phyloP scores from a whole-genome alignment of 2,113 vertebrate species.

The Pogonocichla stellata region DNA sequence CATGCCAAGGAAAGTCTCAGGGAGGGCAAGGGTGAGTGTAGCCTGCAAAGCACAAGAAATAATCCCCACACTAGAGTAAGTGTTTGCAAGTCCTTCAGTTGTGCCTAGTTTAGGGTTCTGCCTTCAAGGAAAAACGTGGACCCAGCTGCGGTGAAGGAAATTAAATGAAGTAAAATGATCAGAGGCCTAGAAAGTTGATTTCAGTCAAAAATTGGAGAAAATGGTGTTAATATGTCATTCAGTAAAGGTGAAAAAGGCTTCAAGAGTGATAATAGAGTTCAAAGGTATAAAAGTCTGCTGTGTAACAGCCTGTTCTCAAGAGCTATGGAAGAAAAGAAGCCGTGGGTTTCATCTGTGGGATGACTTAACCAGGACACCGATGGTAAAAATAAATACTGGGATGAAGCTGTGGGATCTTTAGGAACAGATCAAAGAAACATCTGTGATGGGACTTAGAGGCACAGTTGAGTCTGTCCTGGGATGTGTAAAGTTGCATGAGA shows the following conservation, averaged over 20 bases:
- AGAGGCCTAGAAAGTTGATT: background rate
- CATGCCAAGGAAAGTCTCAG: accelerated
- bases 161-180: background rate
- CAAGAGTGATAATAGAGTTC: background rate
- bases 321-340: background rate
- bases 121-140: background rate
- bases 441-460: background rate
- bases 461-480: background rate
- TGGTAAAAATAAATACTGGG: background rate
- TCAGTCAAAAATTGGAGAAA: background rate
- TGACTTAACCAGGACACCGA: background rate
- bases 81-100: background rate
- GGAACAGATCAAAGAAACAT: background rate
- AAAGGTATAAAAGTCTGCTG: background rate
- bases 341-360: background rate
- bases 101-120: background rate
- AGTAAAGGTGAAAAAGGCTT: background rate
- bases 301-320: background rate
- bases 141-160: background rate
- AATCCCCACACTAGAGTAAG: background rate
- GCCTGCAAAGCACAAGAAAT: background rate
- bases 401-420: background rate
- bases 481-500: background rate
- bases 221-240: background rate
- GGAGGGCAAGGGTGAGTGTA: background rate